phyloP scores from a whole-genome alignment of 2,113 vertebrate genomes.

The Montifringilla adamsi region DNA sequence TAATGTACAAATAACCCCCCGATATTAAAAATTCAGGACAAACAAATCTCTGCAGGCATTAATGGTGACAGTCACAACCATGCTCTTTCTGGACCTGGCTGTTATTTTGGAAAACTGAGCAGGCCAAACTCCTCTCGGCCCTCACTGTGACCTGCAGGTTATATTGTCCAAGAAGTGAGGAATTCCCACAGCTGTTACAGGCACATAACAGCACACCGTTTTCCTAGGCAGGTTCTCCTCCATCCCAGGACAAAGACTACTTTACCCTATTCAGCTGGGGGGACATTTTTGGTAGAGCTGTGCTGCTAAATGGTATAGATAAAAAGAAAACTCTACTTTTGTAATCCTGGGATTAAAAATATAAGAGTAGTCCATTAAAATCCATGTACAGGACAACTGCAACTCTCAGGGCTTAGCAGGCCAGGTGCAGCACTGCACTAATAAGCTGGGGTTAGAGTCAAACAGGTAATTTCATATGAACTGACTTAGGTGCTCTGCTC shows the following conservation, averaged over 20 bases:
- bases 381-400: fast-evolving
- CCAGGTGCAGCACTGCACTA: not conserved
- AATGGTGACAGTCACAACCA: not conserved
- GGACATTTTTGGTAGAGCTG: not conserved
- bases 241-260: not conserved
- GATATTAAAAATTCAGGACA: not conserved
- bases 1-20: not conserved
- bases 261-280: not conserved
- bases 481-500: not conserved
- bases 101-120: not conserved
- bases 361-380: not conserved
- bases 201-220: not conserved
- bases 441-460: not conserved
- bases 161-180: not conserved
- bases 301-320: not conserved
- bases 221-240: not conserved
- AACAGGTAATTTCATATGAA: not conserved
- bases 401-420: not conserved
- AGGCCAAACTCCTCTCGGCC: not conserved
- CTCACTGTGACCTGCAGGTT: not conserved
- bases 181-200: not conserved
- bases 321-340: not conserved
- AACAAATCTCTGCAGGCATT: not conserved
- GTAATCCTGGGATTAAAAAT: not conserved
- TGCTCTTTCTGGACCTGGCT: not conserved